A percentile compares a stretch with the other conserved stretches of the same genome.
Conservation (phyloP, 2,113 vertebrate species). For the Sinocyclocheilus grahami region DNA sequence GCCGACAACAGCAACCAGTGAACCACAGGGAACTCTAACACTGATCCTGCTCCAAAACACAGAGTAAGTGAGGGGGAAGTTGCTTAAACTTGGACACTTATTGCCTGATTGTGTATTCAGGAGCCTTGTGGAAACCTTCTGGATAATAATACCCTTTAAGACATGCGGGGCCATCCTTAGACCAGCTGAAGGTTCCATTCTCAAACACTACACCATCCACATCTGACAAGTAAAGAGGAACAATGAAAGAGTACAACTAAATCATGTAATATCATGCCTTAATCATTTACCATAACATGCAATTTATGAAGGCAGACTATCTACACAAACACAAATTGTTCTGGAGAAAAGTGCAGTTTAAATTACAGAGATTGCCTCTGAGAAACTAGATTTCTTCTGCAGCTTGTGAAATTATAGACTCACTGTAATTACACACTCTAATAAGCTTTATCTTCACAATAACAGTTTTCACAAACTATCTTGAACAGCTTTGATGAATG, state of each 20-base stretch:
- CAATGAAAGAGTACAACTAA: conserved; percentile 41
- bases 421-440: conserved; percentile 65
- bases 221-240: conserved; percentile 62
- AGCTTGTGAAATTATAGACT: conserved; percentile 56
- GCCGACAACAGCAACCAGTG: conserved; percentile 90
- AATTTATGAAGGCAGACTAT: conserved; percentile 15
- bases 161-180: conserved; percentile 81
- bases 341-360: conserved; percentile 8
- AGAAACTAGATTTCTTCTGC: conserved; percentile 59
- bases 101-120: background rate
- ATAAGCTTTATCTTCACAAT: conserved; percentile 73
- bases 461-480: conserved; percentile 67
- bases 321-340: conserved; percentile 2
- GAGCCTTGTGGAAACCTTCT: background rate
- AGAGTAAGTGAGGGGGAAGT: background rate
- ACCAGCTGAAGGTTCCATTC: conserved; percentile 91
- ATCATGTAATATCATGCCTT: conserved; percentile 3
- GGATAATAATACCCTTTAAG: conserved; percentile 81
- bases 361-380: conserved; percentile 47
- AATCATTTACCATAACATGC: background rate
- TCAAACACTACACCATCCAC: conserved; percentile 76
- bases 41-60: conserved; percentile 77
- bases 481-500: conserved; percentile 69
- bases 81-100: background rate
- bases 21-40: conserved; percentile 80